Conservation (phyloP, 2,797 vertebrate genomes). For the Triplophysa yarkandensis region DNA sequence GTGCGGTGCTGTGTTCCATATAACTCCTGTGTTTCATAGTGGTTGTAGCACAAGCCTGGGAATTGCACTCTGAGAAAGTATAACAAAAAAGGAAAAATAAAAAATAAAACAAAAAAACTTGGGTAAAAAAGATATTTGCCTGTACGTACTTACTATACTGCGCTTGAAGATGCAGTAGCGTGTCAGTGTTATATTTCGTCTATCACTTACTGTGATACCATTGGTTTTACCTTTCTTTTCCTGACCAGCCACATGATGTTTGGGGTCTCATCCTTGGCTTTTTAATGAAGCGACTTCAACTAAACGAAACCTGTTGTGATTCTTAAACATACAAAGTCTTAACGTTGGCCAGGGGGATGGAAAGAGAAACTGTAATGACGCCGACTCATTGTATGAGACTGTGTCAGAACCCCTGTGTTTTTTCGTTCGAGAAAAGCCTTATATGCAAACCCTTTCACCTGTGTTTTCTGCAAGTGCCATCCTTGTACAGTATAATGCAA, state of each 20-base stretch:
- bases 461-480: slow-evolving; percentile 98
- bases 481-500: slow-evolving; percentile 90
- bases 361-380: slow-evolving; percentile 46
- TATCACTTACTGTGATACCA: slow-evolving; percentile 86
- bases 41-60: slow-evolving; percentile 92
- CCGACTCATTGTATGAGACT: slow-evolving; percentile 50
- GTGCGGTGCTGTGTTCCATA: slow-evolving; percentile 93
- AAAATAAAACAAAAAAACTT: slow-evolving; percentile 51
- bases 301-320: slow-evolving; percentile 76
- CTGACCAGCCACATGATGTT: slow-evolving; percentile 89
- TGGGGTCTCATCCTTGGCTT: slow-evolving; percentile 84
- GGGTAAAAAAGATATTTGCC: slow-evolving; percentile 80
- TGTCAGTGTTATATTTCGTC: slow-evolving; percentile 87
- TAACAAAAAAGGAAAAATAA: slow-evolving; percentile 80
- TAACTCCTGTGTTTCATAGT: slow-evolving; percentile 91
- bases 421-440: slow-evolving; percentile 88
- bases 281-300: slow-evolving; percentile 85
- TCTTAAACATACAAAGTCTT: slow-evolving; percentile 83
- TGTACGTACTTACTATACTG: slow-evolving; percentile 88
- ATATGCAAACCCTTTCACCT: slow-evolving; percentile 98
- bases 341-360: slow-evolving; percentile 54
- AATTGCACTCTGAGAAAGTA: slow-evolving; percentile 95
- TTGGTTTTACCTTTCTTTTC: slow-evolving; percentile 78
- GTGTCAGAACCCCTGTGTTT: slow-evolving; percentile 84
- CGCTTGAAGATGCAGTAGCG: slow-evolving; percentile 74